Evolutionary conservation across 2,888 invertebrate genomes (phyloP).

Genomic region (Cryptosula pallasiana): DNA sequence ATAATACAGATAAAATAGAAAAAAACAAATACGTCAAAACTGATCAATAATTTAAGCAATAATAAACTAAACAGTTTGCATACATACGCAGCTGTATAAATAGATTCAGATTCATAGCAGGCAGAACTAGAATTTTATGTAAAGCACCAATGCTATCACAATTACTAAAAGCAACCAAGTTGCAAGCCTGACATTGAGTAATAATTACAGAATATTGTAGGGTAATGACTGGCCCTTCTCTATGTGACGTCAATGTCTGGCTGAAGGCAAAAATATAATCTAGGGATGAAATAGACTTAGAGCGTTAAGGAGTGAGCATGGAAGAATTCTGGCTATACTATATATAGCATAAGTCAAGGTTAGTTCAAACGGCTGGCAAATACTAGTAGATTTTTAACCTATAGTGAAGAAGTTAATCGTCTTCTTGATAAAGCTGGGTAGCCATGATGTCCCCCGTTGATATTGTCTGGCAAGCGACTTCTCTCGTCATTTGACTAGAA

Average conservation of each 20-base stretch:
- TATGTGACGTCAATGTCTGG: too few species aligned
- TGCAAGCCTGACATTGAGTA: too few species aligned
- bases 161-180: too few species aligned
- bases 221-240: too few species aligned
- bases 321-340: too few species aligned
- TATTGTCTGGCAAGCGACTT: constrained; percentile 48
- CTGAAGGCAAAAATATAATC: too few species aligned
- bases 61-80: not conserved
- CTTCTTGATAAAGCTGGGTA: constrained; percentile 51
- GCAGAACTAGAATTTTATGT: not conserved
- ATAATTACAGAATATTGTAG: too few species aligned
- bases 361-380: too few species aligned
- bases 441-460: constrained; percentile 52
- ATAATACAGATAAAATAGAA: not conserved
- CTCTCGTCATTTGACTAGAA: constrained; percentile 13
- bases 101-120: not conserved
- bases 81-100: not conserved
- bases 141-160: not conserved
- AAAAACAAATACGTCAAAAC: not conserved
- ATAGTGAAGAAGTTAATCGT: constrained; percentile 17
- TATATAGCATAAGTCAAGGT: too few species aligned
- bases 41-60: not conserved
- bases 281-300: too few species aligned
- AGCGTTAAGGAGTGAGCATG: too few species aligned
- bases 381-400: too few species aligned